Conservation (phyloP, 2,888 invertebrate species). For the Oxycera nigricornis region DNA sequence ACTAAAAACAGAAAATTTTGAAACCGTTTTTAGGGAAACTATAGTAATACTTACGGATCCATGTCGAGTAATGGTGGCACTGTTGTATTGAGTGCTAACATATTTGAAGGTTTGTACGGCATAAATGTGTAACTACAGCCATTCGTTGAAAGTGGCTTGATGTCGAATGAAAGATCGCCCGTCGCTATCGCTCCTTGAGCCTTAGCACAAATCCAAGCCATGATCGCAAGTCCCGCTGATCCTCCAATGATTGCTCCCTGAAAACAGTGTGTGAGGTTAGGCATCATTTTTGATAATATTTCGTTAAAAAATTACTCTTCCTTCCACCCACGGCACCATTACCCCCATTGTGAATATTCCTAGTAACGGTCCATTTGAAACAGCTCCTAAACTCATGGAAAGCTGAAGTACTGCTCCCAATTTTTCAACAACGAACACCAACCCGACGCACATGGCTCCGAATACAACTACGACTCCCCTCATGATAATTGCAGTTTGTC, state of each 20-base stretch:
- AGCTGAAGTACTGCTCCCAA: constrained; percentile 76
- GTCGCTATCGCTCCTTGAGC: constrained; percentile 65
- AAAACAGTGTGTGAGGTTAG: constrained; percentile 25
- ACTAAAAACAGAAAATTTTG: constrained; percentile 46
- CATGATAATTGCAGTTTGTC: constrained; percentile 68
- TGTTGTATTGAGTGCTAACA: constrained; percentile 53
- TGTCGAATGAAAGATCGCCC: constrained; percentile 62
- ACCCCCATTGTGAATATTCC: constrained; percentile 75
- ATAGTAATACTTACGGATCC: constrained; percentile 18
- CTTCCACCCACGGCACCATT: constrained; percentile 71
- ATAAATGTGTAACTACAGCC: constrained; percentile 66
- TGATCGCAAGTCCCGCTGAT: constrained; percentile 63
- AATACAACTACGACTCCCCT: constrained; percentile 71
- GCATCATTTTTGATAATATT: too few species aligned
- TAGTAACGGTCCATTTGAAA: constrained; percentile 72
- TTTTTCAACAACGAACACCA: constrained; percentile 71
- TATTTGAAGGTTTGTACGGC: constrained; percentile 55
- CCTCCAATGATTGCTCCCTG: constrained; percentile 67
- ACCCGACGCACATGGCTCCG: constrained; percentile 69
- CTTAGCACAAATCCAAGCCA: constrained; percentile 66
- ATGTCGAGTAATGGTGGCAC: constrained; percentile 43
- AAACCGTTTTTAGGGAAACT: constrained; percentile 40
- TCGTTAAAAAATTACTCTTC: constrained; percentile 61
- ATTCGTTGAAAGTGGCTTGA: constrained; percentile 64
- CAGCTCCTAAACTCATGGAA: constrained; percentile 69